Evolutionary conservation across 2,888 invertebrate species (phyloP), one percentile per base, ranked within the genome.

Genomic region (Eilema sororculum): DNA sequence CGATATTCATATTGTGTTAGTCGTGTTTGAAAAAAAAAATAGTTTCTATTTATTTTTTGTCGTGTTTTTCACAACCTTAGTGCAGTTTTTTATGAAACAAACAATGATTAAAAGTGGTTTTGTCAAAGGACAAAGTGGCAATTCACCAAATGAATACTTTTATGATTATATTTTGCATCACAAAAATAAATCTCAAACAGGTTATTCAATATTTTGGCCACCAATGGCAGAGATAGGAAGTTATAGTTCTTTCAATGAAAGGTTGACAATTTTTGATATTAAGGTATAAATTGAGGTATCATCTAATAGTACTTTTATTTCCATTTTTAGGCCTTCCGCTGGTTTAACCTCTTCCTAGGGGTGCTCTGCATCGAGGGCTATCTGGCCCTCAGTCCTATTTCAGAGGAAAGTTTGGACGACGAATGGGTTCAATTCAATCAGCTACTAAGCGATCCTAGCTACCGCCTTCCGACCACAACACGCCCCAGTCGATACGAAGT

Each of bases 401-500:
- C 68, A 24, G 72, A 72, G 24, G 68, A 66, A 16, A 66, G 12
- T n/a, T 52, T 59, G 13, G 92, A 92, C 8, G 87, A 92, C 73
- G 93, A 93, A 88, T 93, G 93, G 93, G 83, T 80, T 4, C 81
- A 88, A 37, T 93, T 89, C 71, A 80, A 78, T 5, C 78, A 80
- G 56, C 82, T 84, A 75, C 37, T 93, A 59, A 86, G 90, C 20
- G 84, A 92, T 67, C 84, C 89, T 0, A 81, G 84, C 8, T 96
- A 94, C 78, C 91, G 96, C 10, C 87, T 96, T 2, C 95, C 96
- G 0, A 89, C 85, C 0, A 90, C 91, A 0, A 92, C 96, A 0
- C 71, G 69, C 2, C 97, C 97, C 0, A 80, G 77, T 0, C 87
- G 87, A n/a, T 97, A 97, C 76, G 89, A 92, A 37, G 89, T 97